Percentiles rank a stretch among this genome's conserved stretches.
Evolutionary conservation across 1,140 invertebrate genomes (phyloP).

Genomic region (Gonioctena quinquepunctata): DNA sequence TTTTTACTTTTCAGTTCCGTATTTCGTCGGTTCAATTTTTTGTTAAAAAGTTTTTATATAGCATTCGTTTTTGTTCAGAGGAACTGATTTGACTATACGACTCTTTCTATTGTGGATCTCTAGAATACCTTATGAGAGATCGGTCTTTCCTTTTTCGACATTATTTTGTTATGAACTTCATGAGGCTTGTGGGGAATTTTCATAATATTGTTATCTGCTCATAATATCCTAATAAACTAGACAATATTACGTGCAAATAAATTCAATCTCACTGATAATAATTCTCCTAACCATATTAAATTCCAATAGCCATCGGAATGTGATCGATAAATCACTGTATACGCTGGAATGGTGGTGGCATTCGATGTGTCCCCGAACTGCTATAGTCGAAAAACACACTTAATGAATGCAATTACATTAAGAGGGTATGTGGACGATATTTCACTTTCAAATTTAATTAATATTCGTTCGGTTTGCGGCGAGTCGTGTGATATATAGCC

Average conservation of each 20-base stretch:
- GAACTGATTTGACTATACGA: too few species aligned
- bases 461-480: neutral
- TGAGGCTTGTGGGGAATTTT: neutral
- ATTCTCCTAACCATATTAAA: slow-evolving; percentile 4
- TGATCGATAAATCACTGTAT: slow-evolving; percentile 1
- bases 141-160: too few species aligned
- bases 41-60: too few species aligned
- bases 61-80: too few species aligned
- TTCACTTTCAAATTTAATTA: slow-evolving; percentile 28
- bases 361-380: neutral
- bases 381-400: neutral
- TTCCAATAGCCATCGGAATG: slow-evolving; percentile 9
- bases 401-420: slow-evolving; percentile 29
- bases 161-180: too few species aligned
- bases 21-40: too few species aligned
- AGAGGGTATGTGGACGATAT: slow-evolving; percentile 30
- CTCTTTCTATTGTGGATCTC: too few species aligned
- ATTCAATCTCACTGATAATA: neutral
- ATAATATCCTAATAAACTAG: neutral
- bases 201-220: neutral
- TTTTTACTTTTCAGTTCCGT: too few species aligned
- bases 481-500: neutral
- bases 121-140: too few species aligned
- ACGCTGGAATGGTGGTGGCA: neutral
- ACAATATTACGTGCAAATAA: neutral